Conservation (phyloP, 2,888 invertebrate species). For the Epinotia bilunana region DNA sequence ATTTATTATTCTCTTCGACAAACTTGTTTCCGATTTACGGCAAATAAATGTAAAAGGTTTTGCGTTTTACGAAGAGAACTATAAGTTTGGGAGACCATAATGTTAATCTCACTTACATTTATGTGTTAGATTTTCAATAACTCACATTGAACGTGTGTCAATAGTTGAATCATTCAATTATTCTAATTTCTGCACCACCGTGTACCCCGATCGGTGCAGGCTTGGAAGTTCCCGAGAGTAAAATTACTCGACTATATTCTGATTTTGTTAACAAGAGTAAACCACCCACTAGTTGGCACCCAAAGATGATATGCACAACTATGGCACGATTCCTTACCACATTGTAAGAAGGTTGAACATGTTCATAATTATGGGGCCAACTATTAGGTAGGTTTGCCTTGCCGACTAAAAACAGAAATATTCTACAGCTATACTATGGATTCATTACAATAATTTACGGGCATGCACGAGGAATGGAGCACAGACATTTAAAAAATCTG, state of each 20-base stretch:
- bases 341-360: background rate
- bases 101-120: slow-evolving; percentile 51
- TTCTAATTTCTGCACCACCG: slow-evolving; percentile 79
- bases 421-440: slow-evolving; percentile 4
- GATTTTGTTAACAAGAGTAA: background rate
- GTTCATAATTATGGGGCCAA: background rate
- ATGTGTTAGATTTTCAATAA: slow-evolving; percentile 47
- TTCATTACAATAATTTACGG: background rate
- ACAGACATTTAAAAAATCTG: background rate
- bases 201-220: slow-evolving; percentile 70
- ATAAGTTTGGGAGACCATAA: slow-evolving; percentile 53
- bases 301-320: background rate
- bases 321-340: background rate
- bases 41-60: slow-evolving; percentile 5
- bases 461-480: slow-evolving; percentile 9
- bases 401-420: slow-evolving; percentile 9
- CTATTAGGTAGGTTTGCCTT: background rate
- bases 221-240: slow-evolving; percentile 65
- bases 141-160: slow-evolving; percentile 50
- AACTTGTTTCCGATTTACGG: slow-evolving; percentile 44
- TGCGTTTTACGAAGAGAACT: slow-evolving; percentile 47
- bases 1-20: slow-evolving; percentile 47
- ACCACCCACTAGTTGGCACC: slow-evolving; percentile 5
- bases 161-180: slow-evolving; percentile 83
- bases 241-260: background rate